Evolutionary conservation across 1,140 invertebrate genomes (phyloP), one percentile per base, ranked within the genome.

Genomic region (Drosophila cardini): DNA sequence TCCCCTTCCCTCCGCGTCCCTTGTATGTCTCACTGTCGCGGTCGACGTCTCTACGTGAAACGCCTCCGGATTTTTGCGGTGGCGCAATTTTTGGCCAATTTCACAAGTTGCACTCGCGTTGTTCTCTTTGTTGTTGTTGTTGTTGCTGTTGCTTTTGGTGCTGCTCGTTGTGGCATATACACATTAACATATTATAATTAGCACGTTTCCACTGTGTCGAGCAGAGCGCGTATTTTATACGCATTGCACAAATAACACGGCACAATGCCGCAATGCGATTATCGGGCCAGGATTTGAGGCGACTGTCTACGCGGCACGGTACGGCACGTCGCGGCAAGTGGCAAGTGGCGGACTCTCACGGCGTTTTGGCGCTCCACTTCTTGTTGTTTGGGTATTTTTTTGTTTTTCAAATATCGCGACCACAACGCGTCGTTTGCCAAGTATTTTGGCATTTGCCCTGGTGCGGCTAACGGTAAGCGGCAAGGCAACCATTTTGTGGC

Each of bases 111-210:
- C 78, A 78, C 58, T 75, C 62, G 55, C 11, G 26, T 57, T 32
- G 36, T 21, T 16, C 5, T 18, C 32, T n/a, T 16, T 15, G 42
- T 18, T 30, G n/a, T 26, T 30, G 56, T n/a, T 26, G n/a, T 15
- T 16, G 13, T 30, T 36, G 18, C 42, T 13, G 30, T 43, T n/a
- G 46, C 6, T 40, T 26, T 15, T 15, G 55, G 26, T 36, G 50
- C 8, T 53, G 50, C 50, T 13, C 52, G 43, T 45, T 40, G 16
- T 50, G 36, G 48, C 68, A 65, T 40, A 65, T 40, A 65, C 48
- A 70, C 65, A 81, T 81, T 78, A 72, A 76, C 72, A 76, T 78
- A 79, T 79, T 81, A 62, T 76, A 81, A 81, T 79, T 81, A 81
- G 72, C 76, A 69, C 72, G 61, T 71, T 72, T 58, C 57, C 77